These are phyloP conservation scores for Mactromeris polynyma DNA, from an alignment of 2,888 invertebrate genomes.

Conservation along the genomic window DNA sequence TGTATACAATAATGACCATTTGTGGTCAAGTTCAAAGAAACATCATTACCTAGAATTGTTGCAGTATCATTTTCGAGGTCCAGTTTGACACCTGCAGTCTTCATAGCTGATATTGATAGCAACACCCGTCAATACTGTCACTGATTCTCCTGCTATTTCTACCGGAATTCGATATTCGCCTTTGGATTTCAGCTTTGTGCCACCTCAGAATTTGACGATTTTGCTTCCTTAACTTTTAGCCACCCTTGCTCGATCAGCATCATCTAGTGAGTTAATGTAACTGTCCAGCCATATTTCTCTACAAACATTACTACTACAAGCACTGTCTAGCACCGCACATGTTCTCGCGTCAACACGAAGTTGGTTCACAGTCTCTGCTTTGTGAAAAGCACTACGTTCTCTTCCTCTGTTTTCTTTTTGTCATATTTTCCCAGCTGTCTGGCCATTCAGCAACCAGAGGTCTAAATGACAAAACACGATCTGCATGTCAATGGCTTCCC, in stretches of 20 bases:
- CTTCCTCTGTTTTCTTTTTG: slow-evolving; percentile 41
- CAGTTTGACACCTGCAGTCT: slow-evolving; percentile 52
- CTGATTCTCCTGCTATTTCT: slow-evolving; percentile 42
- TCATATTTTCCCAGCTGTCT: slow-evolving; percentile 61
- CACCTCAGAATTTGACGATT: slow-evolving; percentile 54
- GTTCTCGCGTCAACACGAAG: slow-evolving; percentile 31
- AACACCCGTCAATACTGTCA: slow-evolving; percentile 51
- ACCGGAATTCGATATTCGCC: slow-evolving; percentile 39
- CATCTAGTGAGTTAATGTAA: slow-evolving; percentile 21
- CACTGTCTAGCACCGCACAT: slow-evolving; percentile 70
- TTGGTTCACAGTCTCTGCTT: no score
- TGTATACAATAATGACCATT: slow-evolving; percentile 63
- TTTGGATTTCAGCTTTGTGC: slow-evolving; percentile 34
- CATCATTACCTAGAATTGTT: slow-evolving; percentile 37
- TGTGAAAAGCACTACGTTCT: neutral
- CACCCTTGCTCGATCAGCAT: neutral
- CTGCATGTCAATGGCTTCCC: slow-evolving; percentile 47
- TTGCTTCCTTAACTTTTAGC: slow-evolving; percentile 22
- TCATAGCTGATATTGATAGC: slow-evolving; percentile 54
- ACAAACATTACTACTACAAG: slow-evolving; percentile 70
- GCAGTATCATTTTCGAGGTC: slow-evolving; percentile 64
- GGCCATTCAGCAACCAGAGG: slow-evolving; percentile 62
- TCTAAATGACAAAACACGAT: slow-evolving; percentile 57
- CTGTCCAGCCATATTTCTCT: slow-evolving; percentile 55
- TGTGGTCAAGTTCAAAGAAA: slow-evolving; percentile 53